Base-by-base conservation (phyloP, 92 coral and sea anemone species). In the Siderastrea siderea region DNA sequence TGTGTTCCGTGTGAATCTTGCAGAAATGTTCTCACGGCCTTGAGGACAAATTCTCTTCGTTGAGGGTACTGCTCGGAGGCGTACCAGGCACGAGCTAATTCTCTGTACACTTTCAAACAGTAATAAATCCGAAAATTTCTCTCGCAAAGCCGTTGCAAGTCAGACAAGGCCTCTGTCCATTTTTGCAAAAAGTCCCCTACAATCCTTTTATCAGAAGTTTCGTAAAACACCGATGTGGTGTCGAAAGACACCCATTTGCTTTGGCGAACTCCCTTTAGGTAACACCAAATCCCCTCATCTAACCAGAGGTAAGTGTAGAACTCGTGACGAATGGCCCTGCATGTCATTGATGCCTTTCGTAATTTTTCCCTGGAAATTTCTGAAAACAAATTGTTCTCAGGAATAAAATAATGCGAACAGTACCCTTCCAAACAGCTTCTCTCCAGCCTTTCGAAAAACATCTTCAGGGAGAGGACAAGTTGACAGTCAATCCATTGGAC, bases 361-460 rank as follows among this genome's bases (percentile, higher is more conserved):
- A 75, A 52, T 53, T 55, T 75, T 10, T 75, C 79, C 79, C 43
- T 55, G 61, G 79, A 46, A 54, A 75, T 75, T n/a, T 75, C 64
- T 49, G 26, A 54, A 57, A 75, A 75, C 26, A 75, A 49, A 16
- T 75, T 75, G 79, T 75, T 75, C 79, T 75, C 79, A 15, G 79
- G 79, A 10, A 75, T 17, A 45, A 75, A 75, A 75, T 75, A 75
- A 57, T 75, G 79, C 47, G 79, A 55, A 57, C 79, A 75, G 61
- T 54, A 55, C 3, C 79, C 79, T 9, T 75, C 53, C 79, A 16
- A 49, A 53, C 79, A 75, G 43, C 79, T 54, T 17, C 64, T 47
- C 79, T 75, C 79, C 64, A 75, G 65, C n/a, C 55, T 75, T 55
- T 75, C 65, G 17, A 75, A 75, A 75, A 75, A 53, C 79, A 55